Evolutionary conservation across 2,113 vertebrate genomes (phyloP), one percentile per base, ranked within the genome.

Genomic region (Colossoma macropomum): DNA sequence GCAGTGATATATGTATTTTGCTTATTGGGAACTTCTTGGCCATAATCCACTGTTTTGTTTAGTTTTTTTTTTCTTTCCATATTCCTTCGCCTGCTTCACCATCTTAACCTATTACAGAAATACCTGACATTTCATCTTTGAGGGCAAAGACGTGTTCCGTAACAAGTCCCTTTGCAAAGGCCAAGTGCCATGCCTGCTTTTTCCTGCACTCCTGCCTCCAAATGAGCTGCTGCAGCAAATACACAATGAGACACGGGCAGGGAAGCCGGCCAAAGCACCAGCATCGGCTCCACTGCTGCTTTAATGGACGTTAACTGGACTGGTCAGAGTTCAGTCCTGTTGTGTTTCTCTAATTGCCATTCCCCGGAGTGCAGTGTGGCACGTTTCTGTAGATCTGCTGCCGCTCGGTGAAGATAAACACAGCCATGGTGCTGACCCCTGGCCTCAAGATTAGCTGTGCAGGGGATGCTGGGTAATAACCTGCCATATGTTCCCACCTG

Each of bases 341-440:
- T 83, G 77, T 82, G 76, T 70, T 71, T 77, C 75, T 79, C 56
- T 80, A 83, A 80, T 79, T 80, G 77, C 63, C 72, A 23, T 80
- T 66, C 85, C 66, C 73, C 30, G 30, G 48, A 66, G 77, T 30
- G 65, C 9, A 32, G 45, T 52, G 68, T 63, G 68, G 50, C 65
- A 80, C 59, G 41, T 82, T 86, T 77, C 77, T 80, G 41, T 63
- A 56, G 85, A 69, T 80, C 72, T 6, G 15, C 54, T 62, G 50
- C 60, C 32, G 45, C 41, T 80, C 21, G 66, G 81, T 38, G 48
- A 60, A 83, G 77, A 83, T 80, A 79, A 86, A 85, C 77, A 80
- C 27, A 32, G 21, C 28, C 27, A 21, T 66, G 30, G 45, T 71
- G 28, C 73, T 80, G 30, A 62, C 63, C 63, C 54, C 34, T 32